phyloP scores from a whole-genome alignment of 2,888 invertebrate species.

The Hartigia nigra region DNA sequence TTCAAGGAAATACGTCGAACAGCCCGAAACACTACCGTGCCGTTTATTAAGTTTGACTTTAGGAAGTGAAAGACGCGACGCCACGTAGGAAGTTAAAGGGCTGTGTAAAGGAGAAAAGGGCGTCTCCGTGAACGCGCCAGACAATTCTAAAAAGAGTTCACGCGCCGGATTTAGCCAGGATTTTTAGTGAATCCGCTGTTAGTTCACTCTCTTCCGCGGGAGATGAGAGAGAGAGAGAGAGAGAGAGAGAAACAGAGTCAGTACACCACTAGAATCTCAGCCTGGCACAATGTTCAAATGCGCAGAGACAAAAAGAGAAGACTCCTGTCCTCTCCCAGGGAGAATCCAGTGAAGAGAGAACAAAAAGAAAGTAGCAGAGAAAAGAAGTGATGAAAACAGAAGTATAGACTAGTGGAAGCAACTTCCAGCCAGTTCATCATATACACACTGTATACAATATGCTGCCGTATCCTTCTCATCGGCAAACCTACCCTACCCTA shows the following conservation, averaged over 20 bases:
- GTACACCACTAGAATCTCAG: not conserved
- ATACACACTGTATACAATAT: not conserved
- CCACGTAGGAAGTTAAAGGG: not conserved
- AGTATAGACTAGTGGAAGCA: conserved; percentile 10
- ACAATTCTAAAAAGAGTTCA: conserved; percentile 52
- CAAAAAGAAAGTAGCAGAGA: conserved; percentile 6
- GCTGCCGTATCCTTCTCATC: conserved; percentile 5
- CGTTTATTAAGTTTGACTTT: not conserved
- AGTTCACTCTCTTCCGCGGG: conserved; percentile 26
- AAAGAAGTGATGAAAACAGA: not conserved
- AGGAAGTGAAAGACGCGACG: not conserved
- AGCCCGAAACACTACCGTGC: not conserved
- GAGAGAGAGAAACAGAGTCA: not conserved
- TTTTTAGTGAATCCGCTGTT: conserved; percentile 39
- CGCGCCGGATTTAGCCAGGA: conserved; percentile 54
- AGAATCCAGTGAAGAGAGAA: conserved; percentile 1
- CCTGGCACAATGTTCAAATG: not conserved
- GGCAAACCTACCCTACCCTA: conserved; percentile 6
- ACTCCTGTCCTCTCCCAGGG: conserved; percentile 17
- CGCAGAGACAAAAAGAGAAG: not conserved
- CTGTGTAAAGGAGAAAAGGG: conserved; percentile 11
- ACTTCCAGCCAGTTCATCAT: not conserved
- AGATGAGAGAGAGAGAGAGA: conserved; percentile 9
- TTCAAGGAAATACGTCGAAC: not conserved
- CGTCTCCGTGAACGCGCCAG: conserved; percentile 28